A percentile compares a stretch with the other conserved stretches of the same genome.
These are phyloP conservation scores for Eristalis intricaria DNA, from an alignment of 2,888 invertebrate species.

Conservation along the genomic window DNA sequence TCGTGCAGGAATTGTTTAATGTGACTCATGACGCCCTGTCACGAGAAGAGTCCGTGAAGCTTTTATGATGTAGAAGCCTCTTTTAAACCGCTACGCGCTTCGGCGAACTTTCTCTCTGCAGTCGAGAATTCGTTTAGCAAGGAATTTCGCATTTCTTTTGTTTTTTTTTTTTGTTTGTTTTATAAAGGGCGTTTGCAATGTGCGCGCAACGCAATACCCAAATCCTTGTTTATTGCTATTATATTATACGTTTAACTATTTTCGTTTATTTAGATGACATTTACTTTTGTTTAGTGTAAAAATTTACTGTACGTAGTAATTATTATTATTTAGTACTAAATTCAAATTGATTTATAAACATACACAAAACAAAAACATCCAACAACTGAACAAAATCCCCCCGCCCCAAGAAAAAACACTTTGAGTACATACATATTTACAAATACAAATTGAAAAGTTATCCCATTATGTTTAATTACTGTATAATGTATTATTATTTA, in stretches of 20 bases:
- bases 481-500: conserved; percentile 63
- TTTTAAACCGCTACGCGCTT: neutral
- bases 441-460: conserved; percentile 56
- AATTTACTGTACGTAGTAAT: conserved; percentile 56
- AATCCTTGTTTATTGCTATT: conserved; percentile 25
- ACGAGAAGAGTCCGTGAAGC: neutral
- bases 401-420: neutral
- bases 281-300: conserved; percentile 61
- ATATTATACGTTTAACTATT: conserved; percentile 33
- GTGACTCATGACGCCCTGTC: too few species aligned
- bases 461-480: conserved; percentile 54
- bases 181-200: neutral
- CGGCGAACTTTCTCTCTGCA: neutral
- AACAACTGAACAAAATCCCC: conserved; percentile 4
- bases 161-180: neutral
- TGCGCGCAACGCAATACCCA: neutral
- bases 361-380: conserved; percentile 30
- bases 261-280: conserved; percentile 66
- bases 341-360: conserved; percentile 40
- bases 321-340: conserved; percentile 49
- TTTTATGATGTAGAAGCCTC: neutral
- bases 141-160: neutral
- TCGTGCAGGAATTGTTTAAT: neutral
- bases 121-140: neutral
- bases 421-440: conserved; percentile 45